phyloP scores from a whole-genome alignment of 1,140 invertebrate genomes.

The Drosophila parabipectinata region DNA sequence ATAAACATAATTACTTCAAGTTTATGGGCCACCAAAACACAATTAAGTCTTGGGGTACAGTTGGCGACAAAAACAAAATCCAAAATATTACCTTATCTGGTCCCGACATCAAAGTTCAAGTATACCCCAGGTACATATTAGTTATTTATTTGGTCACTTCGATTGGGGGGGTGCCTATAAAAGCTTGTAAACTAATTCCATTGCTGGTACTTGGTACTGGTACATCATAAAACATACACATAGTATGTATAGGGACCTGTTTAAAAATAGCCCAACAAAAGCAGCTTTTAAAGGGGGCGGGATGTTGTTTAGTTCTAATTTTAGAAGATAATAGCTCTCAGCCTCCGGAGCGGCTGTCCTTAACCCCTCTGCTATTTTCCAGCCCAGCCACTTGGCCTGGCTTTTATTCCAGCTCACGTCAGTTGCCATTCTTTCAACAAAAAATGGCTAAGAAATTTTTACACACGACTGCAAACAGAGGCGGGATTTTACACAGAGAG shows the following conservation, averaged over 20 bases:
- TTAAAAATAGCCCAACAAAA: slow-evolving; percentile 6
- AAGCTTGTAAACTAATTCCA: slow-evolving; percentile 40
- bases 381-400: slow-evolving; percentile 40
- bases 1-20: slow-evolving; percentile 45
- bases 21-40: slow-evolving; percentile 35
- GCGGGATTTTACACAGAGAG: not conserved
- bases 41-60: slow-evolving; percentile 64
- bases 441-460: slow-evolving; percentile 30
- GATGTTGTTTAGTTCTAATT: slow-evolving; percentile 42
- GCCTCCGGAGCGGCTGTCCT: slow-evolving; percentile 11
- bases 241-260: slow-evolving; percentile 1
- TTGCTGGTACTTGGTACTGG: not conserved
- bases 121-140: slow-evolving; percentile 26
- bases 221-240: not conserved
- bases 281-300: slow-evolving; percentile 11
- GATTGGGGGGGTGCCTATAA: slow-evolving; percentile 25
- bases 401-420: slow-evolving; percentile 61
- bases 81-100: slow-evolving; percentile 59
- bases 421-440: slow-evolving; percentile 45
- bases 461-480: slow-evolving; percentile 16
- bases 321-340: slow-evolving; percentile 55
- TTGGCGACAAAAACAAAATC: slow-evolving; percentile 59
- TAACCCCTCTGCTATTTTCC: not conserved
- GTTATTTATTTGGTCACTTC: slow-evolving; percentile 37
- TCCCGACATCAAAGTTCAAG: slow-evolving; percentile 69